phyloP scores from a whole-genome alignment of 2,888 invertebrate genomes.

The Drosophila mercatorum region DNA sequence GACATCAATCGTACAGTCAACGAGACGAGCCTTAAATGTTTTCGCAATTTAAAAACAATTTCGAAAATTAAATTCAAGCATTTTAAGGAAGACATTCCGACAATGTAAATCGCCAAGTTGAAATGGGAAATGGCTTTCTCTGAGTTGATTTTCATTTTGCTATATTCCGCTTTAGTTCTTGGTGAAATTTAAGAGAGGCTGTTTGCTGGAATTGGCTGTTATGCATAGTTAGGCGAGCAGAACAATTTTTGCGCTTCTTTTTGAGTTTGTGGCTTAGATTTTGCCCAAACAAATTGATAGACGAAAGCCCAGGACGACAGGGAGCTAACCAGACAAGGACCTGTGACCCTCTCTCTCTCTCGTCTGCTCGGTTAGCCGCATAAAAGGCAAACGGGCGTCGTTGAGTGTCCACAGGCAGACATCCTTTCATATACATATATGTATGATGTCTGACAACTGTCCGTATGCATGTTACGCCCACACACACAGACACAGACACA shows the following conservation, averaged over 20 bases:
- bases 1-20: slow-evolving; percentile 47
- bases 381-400: slow-evolving; percentile 40
- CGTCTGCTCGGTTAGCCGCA: slow-evolving; percentile 40
- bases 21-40: slow-evolving; percentile 7
- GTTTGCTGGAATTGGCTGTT: slow-evolving; percentile 18
- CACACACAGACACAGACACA: slow-evolving; percentile 10
- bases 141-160: background rate
- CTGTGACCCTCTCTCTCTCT: background rate
- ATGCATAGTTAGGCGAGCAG: slow-evolving; percentile 14
- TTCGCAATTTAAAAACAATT: slow-evolving; percentile 27
- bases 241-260: slow-evolving; percentile 29
- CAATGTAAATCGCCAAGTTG: background rate
- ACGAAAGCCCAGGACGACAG: slow-evolving; percentile 19
- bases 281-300: slow-evolving; percentile 52
- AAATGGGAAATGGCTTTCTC: background rate
- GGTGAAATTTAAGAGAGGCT: slow-evolving; percentile 11
- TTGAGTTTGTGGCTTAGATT: slow-evolving; percentile 32
- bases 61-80: slow-evolving; percentile 4
- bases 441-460: slow-evolving; percentile 58
- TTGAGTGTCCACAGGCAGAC: slow-evolving; percentile 31
- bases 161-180: background rate
- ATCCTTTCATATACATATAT: slow-evolving; percentile 37
- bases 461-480: slow-evolving; percentile 42
- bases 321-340: slow-evolving; percentile 26
- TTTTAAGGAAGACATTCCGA: background rate